Evolutionary conservation across 2,888 invertebrate genomes (phyloP).

Genomic region (Sipha maydis): DNA sequence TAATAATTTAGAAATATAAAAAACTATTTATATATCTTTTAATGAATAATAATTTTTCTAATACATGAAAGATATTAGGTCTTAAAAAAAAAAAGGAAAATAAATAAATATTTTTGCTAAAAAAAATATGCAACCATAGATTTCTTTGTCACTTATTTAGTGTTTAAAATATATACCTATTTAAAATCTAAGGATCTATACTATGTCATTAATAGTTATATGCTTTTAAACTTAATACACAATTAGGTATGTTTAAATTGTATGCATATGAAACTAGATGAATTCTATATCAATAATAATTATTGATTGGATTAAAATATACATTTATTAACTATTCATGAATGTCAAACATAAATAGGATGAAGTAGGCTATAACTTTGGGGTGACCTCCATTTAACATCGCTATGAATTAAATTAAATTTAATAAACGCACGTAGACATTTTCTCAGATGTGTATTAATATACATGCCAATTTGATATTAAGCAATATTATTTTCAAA

Average conservation of each 20-base stretch:
- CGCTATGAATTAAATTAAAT: constrained; percentile 45
- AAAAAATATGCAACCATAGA: too few species aligned
- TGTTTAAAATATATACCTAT: too few species aligned
- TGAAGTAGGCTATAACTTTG: constrained; percentile 38
- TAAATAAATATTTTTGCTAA: too few species aligned
- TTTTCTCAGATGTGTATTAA: constrained; percentile 15
- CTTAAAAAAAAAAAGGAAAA: too few species aligned
- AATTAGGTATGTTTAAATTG: constrained; percentile 17
- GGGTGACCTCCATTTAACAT: constrained; percentile 53
- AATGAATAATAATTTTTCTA: too few species aligned
- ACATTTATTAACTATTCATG: constrained; percentile 54
- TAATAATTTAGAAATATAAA: too few species aligned
- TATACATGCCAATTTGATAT: not conserved
- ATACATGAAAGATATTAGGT: too few species aligned
- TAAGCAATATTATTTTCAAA: not conserved
- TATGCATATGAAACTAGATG: constrained; percentile 5
- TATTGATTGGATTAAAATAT: constrained; percentile 53
- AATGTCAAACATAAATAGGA: constrained; percentile 54
- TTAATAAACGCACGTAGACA: constrained; percentile 44
- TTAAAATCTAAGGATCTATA: not conserved
- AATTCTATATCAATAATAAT: constrained; percentile 39
- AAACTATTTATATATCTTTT: too few species aligned
- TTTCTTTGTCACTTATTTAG: too few species aligned
- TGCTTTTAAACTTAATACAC: not conserved
- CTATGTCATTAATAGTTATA: constrained; percentile 2